Base-by-base conservation (phyloP, 2,888 invertebrate species). In the Philereme transversata region DNA sequence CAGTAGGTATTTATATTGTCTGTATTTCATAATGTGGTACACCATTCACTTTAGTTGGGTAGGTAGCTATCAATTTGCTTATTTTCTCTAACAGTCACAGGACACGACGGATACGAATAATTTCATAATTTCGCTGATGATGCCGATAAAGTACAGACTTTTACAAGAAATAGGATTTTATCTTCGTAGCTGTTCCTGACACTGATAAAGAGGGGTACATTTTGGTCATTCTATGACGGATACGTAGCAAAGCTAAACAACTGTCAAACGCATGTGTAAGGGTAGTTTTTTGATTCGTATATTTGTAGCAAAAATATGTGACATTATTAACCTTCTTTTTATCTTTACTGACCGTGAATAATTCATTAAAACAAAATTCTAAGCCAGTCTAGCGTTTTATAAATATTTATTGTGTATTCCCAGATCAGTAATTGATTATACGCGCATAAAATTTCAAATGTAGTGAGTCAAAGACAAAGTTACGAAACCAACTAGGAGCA, bases 81-180 rank as follows among this genome's bases (percentile, higher is more conserved):
- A 5, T 41, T 47, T 46, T 8, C 7, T 33, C 33, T 4, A n/a
- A 50, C 22, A 22, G 22, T 22, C 22, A 47, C 34, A 11, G 46
- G 45, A 49, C 45, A 60, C n/a, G n/a, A 57, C 44, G 58, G 55
- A 47, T 58, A 62, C 60, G 57, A 44, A 60, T 43, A 57, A 35
- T 54, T 41, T 67, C 69, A 65, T 62, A 65, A 63, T 67, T 64
- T 56, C 40, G 36, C 48, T 54, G 62, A 72, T 70, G 60, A 65
- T 61, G 47, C 57, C 49, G 40, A 65, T 72, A 67, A 67, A 69
- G 57, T 54, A 64, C 63, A 67, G 61, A 54, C 64, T 51, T 57
- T 68, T 56, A 64, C 57, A 48, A 47, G 57, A 57, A 65, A 69
- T 61, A 55, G 48, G 50, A 47, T 64, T n/a, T n/a, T n/a, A n/a